Percentiles rank a stretch among this genome's conserved stretches.
These are phyloP conservation scores for Tenualosa thibaudeaui DNA, from an alignment of 2,797 vertebrate genomes.

Conservation along the genomic window DNA sequence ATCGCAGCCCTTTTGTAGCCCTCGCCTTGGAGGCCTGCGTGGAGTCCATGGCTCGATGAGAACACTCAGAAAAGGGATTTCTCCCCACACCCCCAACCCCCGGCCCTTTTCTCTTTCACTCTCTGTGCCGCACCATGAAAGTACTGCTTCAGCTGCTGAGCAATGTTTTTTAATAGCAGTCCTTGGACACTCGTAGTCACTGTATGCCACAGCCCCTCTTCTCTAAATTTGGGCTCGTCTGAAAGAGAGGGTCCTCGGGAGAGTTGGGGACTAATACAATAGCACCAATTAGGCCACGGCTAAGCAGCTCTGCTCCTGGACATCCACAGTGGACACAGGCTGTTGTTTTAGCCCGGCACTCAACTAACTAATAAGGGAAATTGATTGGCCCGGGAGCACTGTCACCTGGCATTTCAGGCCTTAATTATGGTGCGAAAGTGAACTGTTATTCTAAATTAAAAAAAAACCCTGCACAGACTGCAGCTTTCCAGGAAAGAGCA, in stretches of 20 bases:
- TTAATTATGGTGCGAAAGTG: conserved; percentile 2
- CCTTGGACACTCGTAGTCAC: background rate
- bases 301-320: conserved; percentile 9
- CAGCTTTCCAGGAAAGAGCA: background rate
- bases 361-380: conserved; percentile 18
- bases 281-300: background rate
- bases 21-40: background rate
- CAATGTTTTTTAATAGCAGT: background rate
- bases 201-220: background rate
- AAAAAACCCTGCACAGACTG: conserved; percentile 2
- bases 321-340: background rate
- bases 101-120: background rate
- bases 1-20: background rate
- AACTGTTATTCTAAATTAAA: conserved; percentile 11
- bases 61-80: conserved; percentile 16
- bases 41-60: background rate
- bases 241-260: conserved; percentile 11
- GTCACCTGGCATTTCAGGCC: conserved; percentile 21
- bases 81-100: too few species aligned
- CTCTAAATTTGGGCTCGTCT: background rate
- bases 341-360: conserved; percentile 20
- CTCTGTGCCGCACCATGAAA: background rate
- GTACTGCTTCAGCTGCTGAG: background rate
- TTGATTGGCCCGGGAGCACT: conserved; percentile 19
- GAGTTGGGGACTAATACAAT: conserved; percentile 14